Evolutionary conservation across 1,140 invertebrate species (phyloP).

Genomic region (Rhysida immarginata): DNA sequence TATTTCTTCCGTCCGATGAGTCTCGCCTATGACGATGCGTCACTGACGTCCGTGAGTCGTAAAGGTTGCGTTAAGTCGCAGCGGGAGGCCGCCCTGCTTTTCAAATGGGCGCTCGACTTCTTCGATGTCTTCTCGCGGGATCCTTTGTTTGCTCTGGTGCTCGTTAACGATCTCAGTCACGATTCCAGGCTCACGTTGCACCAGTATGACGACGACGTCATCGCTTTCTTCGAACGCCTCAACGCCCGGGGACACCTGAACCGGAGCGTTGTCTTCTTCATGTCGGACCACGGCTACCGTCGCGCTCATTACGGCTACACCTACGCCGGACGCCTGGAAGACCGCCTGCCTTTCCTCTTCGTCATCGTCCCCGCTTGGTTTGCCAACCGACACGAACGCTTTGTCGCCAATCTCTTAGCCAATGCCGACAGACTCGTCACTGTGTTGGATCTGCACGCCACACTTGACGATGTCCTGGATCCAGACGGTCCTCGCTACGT

Average conservation of each 20-base stretch:
- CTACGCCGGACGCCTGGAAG: constrained; percentile 70
- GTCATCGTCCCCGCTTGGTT: constrained; percentile 59
- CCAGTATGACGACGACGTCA: constrained; percentile 8
- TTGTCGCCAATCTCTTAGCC: constrained; percentile 44
- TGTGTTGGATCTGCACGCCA: constrained; percentile 34
- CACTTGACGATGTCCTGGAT: constrained; percentile 26
- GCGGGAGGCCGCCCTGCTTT: background rate
- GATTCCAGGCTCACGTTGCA: constrained; percentile 22
- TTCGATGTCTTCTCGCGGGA: constrained; percentile 11
- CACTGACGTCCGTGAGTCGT: background rate
- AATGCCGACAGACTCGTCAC: constrained; percentile 40
- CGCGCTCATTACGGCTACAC: constrained; percentile 65
- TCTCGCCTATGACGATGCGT: background rate
- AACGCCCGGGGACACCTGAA: constrained; percentile 24
- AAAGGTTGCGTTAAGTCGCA: background rate
- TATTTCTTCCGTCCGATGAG: background rate
- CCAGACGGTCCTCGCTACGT: background rate
- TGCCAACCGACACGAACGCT: constrained; percentile 40
- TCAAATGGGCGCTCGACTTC: background rate
- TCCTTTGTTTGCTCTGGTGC: constrained; percentile 23
- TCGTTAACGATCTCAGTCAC: constrained; percentile 23
- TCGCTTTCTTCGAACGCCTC: constrained; percentile 12
- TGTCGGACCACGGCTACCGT: constrained; percentile 85
- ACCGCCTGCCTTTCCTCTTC: constrained; percentile 69
- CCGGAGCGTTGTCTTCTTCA: constrained; percentile 50